phyloP scores from a whole-genome alignment of 1,140 invertebrate genomes.

The Macrocentrus cingulum region DNA sequence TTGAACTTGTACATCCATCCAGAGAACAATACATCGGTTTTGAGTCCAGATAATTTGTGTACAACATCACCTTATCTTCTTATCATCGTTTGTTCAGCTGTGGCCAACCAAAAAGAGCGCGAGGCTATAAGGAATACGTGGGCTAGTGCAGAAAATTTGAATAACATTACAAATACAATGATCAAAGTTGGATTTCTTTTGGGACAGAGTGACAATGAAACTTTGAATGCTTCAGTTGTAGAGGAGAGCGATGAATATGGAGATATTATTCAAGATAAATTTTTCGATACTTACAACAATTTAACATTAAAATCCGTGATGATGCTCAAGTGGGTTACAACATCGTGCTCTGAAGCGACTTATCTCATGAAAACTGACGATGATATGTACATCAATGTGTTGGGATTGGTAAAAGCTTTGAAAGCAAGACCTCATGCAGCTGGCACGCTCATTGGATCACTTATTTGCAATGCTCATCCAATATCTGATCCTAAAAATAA shows the following conservation, averaged over 20 bases:
- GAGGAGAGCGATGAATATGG: conserved; percentile 66
- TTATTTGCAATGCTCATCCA: conserved; percentile 74
- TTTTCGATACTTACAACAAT: conserved; percentile 90
- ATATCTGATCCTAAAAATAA: conserved; percentile 73
- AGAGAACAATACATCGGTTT: conserved; percentile 68
- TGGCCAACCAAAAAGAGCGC: conserved; percentile 67
- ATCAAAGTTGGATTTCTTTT: conserved; percentile 62
- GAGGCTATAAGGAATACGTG: conserved; percentile 79
- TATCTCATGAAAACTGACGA: conserved; percentile 84
- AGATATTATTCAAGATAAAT: conserved; percentile 90
- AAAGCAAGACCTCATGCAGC: conserved; percentile 41
- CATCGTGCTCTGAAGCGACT: conserved; percentile 65
- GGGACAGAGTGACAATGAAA: conserved; percentile 61
- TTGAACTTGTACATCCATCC: conserved; percentile 70
- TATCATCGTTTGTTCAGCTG: conserved; percentile 74
- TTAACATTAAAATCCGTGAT: conserved; percentile 86
- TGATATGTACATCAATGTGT: conserved; percentile 81
- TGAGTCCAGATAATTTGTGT: conserved; percentile 67
- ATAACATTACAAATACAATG: conserved; percentile 45
- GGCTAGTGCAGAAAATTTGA: conserved; percentile 68
- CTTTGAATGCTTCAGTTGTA: conserved; percentile 60
- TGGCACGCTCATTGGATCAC: conserved; percentile 68
- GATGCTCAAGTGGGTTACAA: conserved; percentile 79
- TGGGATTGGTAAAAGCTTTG: conserved; percentile 56
- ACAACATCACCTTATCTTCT: conserved; percentile 63